Percentiles rank a stretch among this genome's conserved stretches.
Evolutionary conservation across 1,140 invertebrate genomes (phyloP).

Genomic region (Maniola jurtina): DNA sequence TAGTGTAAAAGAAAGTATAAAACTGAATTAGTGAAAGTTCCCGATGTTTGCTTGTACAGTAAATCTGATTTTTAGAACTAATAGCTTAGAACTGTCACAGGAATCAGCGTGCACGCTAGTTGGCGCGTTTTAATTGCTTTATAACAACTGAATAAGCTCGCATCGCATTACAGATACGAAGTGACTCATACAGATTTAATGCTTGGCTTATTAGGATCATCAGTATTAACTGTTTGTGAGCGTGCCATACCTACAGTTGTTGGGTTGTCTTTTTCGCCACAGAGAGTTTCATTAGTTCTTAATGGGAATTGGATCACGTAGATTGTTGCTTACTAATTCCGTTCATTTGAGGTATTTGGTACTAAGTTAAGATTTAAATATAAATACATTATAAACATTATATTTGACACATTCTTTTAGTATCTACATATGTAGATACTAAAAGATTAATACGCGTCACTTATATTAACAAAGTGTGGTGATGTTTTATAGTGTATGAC

Average conservation of each 20-base stretch:
- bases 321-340: constrained; percentile 29
- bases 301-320: constrained; percentile 8
- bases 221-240: constrained; percentile 60
- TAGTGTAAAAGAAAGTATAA: too few relatives aligned
- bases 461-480: too few relatives aligned
- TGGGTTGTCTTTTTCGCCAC: constrained; percentile 7
- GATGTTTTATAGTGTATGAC: too few relatives aligned
- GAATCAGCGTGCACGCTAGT: constrained; percentile 11
- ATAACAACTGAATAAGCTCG: neutral
- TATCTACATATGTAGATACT: too few relatives aligned
- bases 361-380: neutral
- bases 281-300: constrained; percentile 13
- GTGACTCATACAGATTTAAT: constrained; percentile 2
- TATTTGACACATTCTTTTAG: too few relatives aligned
- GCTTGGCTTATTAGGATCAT: constrained; percentile 33
- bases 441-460: too few relatives aligned
- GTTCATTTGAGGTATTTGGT: neutral
- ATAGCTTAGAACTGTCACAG: neutral
- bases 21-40: too few relatives aligned
- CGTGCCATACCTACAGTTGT: constrained; percentile 63
- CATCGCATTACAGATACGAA: neutral
- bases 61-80: neutral
- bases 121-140: neutral
- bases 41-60: too few relatives aligned
- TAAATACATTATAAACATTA: too few relatives aligned